Percentiles rank a stretch among this genome's conserved stretches.
These are phyloP conservation scores for Macaria notata DNA, from an alignment of 2,888 invertebrate genomes.

Conservation along the genomic window DNA sequence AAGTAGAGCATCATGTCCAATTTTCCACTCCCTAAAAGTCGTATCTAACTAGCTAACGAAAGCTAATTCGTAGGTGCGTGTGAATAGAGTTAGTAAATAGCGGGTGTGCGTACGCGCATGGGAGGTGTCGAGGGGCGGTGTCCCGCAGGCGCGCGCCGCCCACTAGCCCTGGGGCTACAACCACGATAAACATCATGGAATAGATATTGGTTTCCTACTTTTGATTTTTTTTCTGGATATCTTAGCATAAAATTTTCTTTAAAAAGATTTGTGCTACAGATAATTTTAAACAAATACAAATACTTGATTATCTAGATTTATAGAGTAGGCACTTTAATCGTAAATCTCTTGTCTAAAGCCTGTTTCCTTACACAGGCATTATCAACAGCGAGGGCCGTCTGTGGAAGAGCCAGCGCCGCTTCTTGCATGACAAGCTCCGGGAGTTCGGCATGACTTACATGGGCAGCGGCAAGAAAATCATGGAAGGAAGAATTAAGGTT, in stretches of 20 bases:
- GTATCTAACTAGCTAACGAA: neutral
- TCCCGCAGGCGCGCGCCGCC: constrained; percentile 60
- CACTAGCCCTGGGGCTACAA: constrained; percentile 45
- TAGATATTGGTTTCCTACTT: too few species aligned
- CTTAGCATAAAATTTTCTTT: too few species aligned
- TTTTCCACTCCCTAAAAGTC: neutral
- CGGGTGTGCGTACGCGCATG: constrained; percentile 52
- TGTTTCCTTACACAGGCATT: constrained; percentile 85
- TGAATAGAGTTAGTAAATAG: constrained; percentile 26
- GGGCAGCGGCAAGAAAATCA: constrained; percentile 89
- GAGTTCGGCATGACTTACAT: constrained; percentile 94
- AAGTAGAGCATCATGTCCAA: neutral
- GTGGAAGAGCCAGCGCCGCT: constrained; percentile 95
- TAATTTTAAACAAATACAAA: too few species aligned
- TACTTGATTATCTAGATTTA: too few species aligned
- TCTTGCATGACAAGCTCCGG: constrained; percentile 92
- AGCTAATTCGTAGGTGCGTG: constrained; percentile 2
- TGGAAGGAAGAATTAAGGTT: constrained; percentile 94
- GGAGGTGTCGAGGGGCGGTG: constrained; percentile 50
- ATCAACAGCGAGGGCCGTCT: constrained; percentile 93
- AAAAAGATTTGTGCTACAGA: too few species aligned
- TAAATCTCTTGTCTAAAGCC: constrained; percentile 41
- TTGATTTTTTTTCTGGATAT: too few species aligned
- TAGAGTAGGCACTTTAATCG: too few species aligned
- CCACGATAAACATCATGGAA: too few species aligned